Percentiles rank a stretch among this genome's conserved stretches.
These are phyloP conservation scores for Uropetala carovei DNA, from an alignment of 2,888 invertebrate genomes.

Conservation along the genomic window DNA sequence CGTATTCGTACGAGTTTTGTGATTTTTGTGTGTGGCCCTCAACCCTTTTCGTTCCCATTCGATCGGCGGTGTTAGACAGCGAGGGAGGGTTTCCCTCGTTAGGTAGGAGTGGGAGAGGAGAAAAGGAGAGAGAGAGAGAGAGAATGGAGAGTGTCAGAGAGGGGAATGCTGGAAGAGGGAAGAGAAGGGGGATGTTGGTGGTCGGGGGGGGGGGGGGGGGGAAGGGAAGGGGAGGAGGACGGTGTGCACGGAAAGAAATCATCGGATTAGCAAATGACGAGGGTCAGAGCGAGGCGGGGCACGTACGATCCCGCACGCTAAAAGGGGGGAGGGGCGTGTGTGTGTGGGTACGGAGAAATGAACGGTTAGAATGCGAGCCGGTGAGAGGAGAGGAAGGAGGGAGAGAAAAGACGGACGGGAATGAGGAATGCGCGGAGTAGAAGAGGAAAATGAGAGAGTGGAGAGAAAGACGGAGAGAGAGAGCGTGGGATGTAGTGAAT, in stretches of 20 bases:
- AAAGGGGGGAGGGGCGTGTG: background rate
- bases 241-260: constrained; percentile 48
- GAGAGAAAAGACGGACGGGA: constrained; percentile 18
- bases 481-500: background rate
- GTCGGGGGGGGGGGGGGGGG: background rate
- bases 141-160: background rate
- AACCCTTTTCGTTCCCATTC: background rate
- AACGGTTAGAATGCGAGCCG: background rate
- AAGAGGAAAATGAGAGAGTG: background rate
- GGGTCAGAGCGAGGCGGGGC: constrained; percentile 43
- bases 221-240: background rate
- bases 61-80: constrained; percentile 20
- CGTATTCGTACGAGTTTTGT: constrained; percentile 9
- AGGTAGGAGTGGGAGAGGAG: background rate
- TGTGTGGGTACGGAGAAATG: constrained; percentile 7
- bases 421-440: constrained; percentile 28
- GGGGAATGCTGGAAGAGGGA: background rate
- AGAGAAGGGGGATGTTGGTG: background rate
- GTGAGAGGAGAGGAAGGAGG: background rate
- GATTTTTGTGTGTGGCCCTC: background rate
- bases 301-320: constrained; percentile 33
- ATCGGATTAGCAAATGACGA: constrained; percentile 64
- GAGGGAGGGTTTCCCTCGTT: background rate
- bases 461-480: background rate
- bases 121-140: background rate